Percentiles rank a stretch among this genome's conserved stretches.
Evolutionary conservation across 1,140 invertebrate species (phyloP).

Genomic region (Cyrtorhinus lividipennis): DNA sequence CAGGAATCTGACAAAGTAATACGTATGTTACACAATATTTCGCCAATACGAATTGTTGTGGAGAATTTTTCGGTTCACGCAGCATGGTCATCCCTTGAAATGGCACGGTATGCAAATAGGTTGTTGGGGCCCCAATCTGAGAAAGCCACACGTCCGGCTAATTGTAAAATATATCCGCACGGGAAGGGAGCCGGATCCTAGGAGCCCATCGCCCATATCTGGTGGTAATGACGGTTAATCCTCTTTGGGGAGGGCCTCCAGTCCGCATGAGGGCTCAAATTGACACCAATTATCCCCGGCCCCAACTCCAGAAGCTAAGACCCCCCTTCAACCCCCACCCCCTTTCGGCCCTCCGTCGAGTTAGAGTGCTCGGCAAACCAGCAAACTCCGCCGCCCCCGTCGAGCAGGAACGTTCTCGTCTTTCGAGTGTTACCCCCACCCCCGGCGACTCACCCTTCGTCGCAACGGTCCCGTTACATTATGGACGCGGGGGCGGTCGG

Average conservation of each 20-base stretch:
- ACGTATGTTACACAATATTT: no score
- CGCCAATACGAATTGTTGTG: no score
- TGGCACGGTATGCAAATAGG: background rate
- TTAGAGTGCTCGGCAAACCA: no score
- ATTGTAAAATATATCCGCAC: conserved; percentile 1
- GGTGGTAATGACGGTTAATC: conserved; percentile 6
- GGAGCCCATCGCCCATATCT: background rate
- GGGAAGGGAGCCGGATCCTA: background rate
- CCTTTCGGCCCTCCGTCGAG: background rate
- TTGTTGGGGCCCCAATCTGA: background rate
- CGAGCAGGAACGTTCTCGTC: background rate
- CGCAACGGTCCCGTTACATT: background rate
- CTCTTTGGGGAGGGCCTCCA: background rate
- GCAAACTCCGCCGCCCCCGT: background rate
- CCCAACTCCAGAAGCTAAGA: background rate
- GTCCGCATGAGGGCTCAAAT: conserved; percentile 8
- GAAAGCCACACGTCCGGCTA: background rate
- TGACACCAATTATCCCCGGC: conserved; percentile 2
- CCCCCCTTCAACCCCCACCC: background rate
- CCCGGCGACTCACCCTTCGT: no score
- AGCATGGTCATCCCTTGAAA: no score
- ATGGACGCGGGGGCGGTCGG: background rate
- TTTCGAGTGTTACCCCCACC: no score
- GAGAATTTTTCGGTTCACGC: no score
- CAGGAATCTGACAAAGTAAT: no score